Evolutionary conservation across 2,797 vertebrate genomes (phyloP).

Genomic region (Petrocephalus sullivani): DNA sequence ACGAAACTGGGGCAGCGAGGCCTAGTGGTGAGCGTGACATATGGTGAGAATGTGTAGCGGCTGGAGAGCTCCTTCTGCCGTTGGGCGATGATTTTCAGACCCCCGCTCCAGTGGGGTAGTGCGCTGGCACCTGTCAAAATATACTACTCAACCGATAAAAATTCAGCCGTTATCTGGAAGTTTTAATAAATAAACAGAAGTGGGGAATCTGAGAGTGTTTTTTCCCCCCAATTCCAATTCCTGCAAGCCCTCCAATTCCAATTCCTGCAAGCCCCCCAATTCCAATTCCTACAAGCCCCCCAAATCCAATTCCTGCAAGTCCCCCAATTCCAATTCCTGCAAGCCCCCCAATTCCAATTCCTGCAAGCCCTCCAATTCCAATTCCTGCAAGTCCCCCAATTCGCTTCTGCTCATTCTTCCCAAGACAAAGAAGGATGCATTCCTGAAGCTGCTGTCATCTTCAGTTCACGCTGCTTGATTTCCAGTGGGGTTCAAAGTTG

Average conservation of each 20-base stretch:
- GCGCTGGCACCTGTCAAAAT: neutral
- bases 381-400: neutral
- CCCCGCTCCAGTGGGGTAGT: neutral
- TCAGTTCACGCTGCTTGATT: neutral
- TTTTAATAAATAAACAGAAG: neutral
- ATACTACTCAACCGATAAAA: neutral
- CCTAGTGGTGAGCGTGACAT: neutral
- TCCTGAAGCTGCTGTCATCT: neutral
- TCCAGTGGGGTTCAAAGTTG: neutral
- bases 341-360: too few relatives aligned
- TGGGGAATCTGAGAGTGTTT: neutral
- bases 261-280: too few relatives aligned
- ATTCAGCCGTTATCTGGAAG: neutral
- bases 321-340: too few relatives aligned
- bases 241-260: too few relatives aligned
- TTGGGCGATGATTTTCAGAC: neutral
- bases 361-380: too few relatives aligned
- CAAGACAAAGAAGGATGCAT: neutral
- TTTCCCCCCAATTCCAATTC: neutral
- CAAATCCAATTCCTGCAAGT: too few relatives aligned
- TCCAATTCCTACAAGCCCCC: too few relatives aligned
- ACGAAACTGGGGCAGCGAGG: neutral
- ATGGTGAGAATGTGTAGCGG: neutral
- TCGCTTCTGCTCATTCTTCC: constrained; percentile 12
- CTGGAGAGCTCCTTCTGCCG: neutral